A percentile compares a stretch with the other conserved stretches of the same genome.
These are phyloP conservation scores for Tragelaphus imberbis DNA, from an alignment of 2,113 vertebrate species.

Conservation along the genomic window DNA sequence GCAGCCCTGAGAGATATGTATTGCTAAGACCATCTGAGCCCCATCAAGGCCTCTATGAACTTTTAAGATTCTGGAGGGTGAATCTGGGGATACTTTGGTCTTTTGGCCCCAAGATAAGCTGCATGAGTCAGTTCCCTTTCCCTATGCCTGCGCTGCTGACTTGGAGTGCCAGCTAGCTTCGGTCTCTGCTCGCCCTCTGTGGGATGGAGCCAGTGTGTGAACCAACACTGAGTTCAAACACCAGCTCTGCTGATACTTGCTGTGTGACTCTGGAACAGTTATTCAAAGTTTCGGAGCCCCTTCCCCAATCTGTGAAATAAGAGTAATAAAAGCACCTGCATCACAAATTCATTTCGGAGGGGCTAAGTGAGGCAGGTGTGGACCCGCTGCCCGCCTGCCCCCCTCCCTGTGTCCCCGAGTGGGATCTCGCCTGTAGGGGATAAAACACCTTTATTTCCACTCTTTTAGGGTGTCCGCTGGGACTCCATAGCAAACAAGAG, in stretches of 20 bases:
- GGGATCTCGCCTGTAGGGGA: not conserved
- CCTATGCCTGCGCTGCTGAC: no score
- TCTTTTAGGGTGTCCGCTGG: not conserved
- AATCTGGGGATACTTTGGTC: not conserved
- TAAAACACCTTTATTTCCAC: not conserved
- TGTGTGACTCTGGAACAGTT: not conserved
- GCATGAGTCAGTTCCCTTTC: not conserved
- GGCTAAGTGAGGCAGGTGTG: not conserved
- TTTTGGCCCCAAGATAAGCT: not conserved
- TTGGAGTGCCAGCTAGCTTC: not conserved
- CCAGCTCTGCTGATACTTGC: not conserved
- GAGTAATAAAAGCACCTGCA: not conserved
- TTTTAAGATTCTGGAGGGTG: not conserved
- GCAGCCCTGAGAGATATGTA: not conserved
- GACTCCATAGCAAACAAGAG: not conserved
- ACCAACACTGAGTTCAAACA: not conserved
- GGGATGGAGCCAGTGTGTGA: not conserved
- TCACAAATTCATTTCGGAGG: not conserved
- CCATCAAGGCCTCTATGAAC: not conserved
- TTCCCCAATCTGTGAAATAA: not conserved
- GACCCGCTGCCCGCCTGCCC: not conserved
- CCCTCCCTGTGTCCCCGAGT: not conserved
- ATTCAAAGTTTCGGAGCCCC: not conserved
- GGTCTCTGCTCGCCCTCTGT: rapidly evolving
- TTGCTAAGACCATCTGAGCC: not conserved